Percentiles rank a stretch among this genome's conserved stretches.
Conservation (phyloP, 2,888 invertebrate genomes). For the Dromius quadrimaculatus region DNA sequence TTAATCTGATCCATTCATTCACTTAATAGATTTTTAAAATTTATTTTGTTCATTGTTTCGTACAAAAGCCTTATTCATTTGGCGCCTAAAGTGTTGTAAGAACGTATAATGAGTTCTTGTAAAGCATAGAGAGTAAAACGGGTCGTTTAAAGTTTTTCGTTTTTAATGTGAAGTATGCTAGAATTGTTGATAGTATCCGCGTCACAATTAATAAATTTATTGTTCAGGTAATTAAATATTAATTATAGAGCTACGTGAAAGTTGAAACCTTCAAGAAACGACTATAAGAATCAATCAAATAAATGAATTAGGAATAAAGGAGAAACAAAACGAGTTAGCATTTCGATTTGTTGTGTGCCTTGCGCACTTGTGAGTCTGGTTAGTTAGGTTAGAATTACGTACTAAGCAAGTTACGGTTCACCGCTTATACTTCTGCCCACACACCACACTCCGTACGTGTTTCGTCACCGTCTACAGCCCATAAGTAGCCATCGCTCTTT, state of each 20-base stretch:
- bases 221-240: slow-evolving; percentile 31
- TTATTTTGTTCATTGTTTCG: too few relatives aligned
- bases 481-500: slow-evolving; percentile 37
- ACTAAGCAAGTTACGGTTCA: slow-evolving; percentile 56
- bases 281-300: slow-evolving; percentile 21
- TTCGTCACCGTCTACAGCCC: slow-evolving; percentile 51
- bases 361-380: slow-evolving; percentile 19
- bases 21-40: too few relatives aligned
- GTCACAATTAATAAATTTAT: slow-evolving; percentile 36
- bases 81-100: too few relatives aligned
- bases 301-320: slow-evolving; percentile 1
- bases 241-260: slow-evolving; percentile 31
- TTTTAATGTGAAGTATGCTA: too few relatives aligned
- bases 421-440: slow-evolving; percentile 41
- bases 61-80: too few relatives aligned
- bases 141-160: too few relatives aligned
- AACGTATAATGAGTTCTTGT: too few relatives aligned
- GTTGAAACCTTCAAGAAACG: slow-evolving; percentile 21
- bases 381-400: slow-evolving; percentile 38
- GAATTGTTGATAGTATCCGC: slow-evolving; percentile 18
- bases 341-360: not conserved
- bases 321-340: slow-evolving; percentile 9
- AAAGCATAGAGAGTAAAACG: too few relatives aligned
- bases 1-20: too few relatives aligned
- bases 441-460: slow-evolving; percentile 10